Evolutionary conservation across 92 coral and sea anemone species (phyloP).

Genomic region (Parazoanthus darwini): DNA sequence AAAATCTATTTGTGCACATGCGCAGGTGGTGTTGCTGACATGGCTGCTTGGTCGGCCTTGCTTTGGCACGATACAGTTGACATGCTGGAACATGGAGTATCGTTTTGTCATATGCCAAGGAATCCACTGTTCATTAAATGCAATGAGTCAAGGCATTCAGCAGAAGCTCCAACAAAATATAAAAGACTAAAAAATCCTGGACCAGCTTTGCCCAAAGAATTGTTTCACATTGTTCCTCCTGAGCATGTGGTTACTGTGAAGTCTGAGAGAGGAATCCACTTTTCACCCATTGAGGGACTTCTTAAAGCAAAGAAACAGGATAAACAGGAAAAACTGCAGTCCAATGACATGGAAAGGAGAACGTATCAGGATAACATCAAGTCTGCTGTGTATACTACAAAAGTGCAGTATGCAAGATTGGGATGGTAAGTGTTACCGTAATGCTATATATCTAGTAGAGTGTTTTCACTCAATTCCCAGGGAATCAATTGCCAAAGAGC

Average conservation of each 20-base stretch:
- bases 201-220: constrained; percentile 37
- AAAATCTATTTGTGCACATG: background rate
- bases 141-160: constrained; percentile 48
- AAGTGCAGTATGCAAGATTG: constrained; percentile 76
- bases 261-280: constrained; percentile 64
- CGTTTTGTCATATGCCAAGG: constrained; percentile 68
- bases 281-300: constrained; percentile 43
- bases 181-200: constrained; percentile 66
- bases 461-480: too few relatives aligned
- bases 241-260: constrained; percentile 53
- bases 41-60: constrained; percentile 95
- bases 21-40: constrained; percentile 90
- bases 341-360: background rate
- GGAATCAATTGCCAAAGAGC: too few relatives aligned
- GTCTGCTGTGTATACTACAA: constrained; percentile 64
- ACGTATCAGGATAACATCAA: background rate
- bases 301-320: background rate
- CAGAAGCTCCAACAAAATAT: background rate
- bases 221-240: constrained; percentile 35
- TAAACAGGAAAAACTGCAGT: background rate
- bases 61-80: constrained; percentile 86
- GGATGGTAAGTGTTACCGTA: constrained; percentile 74
- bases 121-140: constrained; percentile 86
- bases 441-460: too few relatives aligned
- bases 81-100: constrained; percentile 91